A percentile compares a stretch with the other conserved stretches of the same genome.
These are phyloP conservation scores for Tineola bisselliella DNA, from an alignment of 2,888 invertebrate genomes.

Conservation along the genomic window DNA sequence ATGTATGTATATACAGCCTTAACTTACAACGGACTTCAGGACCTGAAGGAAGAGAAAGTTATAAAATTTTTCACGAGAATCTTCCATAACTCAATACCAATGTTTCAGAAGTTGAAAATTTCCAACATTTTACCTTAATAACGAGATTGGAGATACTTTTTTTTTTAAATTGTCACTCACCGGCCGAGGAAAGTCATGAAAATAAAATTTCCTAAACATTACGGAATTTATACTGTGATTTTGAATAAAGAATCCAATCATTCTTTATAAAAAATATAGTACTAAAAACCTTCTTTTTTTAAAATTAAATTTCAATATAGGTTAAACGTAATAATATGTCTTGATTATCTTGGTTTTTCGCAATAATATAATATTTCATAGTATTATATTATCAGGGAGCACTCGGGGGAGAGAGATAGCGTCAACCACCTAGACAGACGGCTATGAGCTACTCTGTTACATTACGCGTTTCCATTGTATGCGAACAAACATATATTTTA, in stretches of 20 bases:
- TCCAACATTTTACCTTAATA: conserved; percentile 2
- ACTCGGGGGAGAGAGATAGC: neutral
- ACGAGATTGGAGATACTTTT: neutral
- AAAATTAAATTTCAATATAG: neutral
- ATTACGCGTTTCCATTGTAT: neutral
- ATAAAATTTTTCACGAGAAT: neutral
- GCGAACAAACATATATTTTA: too few species aligned
- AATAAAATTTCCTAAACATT: too few species aligned
- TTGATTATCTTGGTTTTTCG: neutral
- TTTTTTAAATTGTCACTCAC: neutral
- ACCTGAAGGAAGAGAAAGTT: neutral
- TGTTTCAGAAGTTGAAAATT: conserved; percentile 4
- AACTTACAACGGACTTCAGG: neutral
- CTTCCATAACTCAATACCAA: conserved; percentile 7
- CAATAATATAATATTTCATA: neutral
- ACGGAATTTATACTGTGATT: too few species aligned
- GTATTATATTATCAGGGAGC: conserved; percentile 6
- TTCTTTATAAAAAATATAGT: too few species aligned
- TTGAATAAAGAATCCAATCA: too few species aligned
- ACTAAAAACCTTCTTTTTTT: too few species aligned
- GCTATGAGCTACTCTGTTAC: neutral
- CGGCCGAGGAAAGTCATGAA: neutral
- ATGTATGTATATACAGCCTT: neutral
- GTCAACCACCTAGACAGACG: conserved; percentile 6
- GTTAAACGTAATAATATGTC: neutral